These are phyloP conservation scores for Orchestia grillus DNA, from an alignment of 1,140 invertebrate species.

Conservation along the genomic window DNA sequence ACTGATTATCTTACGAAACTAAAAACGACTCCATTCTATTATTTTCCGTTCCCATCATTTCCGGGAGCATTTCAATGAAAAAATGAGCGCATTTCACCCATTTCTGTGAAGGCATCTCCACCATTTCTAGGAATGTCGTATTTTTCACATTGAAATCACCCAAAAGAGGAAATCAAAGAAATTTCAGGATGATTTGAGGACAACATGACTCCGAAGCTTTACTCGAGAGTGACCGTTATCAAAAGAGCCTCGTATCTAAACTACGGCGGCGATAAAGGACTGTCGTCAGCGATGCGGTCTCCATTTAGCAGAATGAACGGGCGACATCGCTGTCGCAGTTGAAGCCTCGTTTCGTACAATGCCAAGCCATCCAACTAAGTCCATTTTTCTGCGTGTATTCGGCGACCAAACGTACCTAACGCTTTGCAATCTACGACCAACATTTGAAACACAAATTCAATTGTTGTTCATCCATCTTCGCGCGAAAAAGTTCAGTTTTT, in stretches of 20 bases:
- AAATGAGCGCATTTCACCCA: too few relatives aligned
- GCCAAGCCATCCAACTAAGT: not conserved
- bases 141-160: not conserved
- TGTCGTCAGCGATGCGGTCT: conserved; percentile 13
- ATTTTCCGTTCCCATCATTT: too few relatives aligned
- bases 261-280: not conserved
- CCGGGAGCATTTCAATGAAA: too few relatives aligned
- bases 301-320: conserved; percentile 18
- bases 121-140: not conserved
- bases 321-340: not conserved
- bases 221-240: not conserved
- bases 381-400: conserved; percentile 1
- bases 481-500: not conserved
- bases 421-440: not conserved
- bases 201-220: not conserved
- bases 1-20: too few relatives aligned
- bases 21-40: too few relatives aligned
- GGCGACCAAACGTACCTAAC: not conserved
- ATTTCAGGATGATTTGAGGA: not conserved
- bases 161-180: not conserved
- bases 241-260: conserved; percentile 19
- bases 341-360: conserved; percentile 14
- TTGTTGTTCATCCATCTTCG: conserved; percentile 14
- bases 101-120: too few relatives aligned
- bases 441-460: conserved; percentile 44